Evolutionary conservation across 2,113 vertebrate species (phyloP), one percentile per base, ranked within the genome.

Genomic region (Tragelaphus scriptus): DNA sequence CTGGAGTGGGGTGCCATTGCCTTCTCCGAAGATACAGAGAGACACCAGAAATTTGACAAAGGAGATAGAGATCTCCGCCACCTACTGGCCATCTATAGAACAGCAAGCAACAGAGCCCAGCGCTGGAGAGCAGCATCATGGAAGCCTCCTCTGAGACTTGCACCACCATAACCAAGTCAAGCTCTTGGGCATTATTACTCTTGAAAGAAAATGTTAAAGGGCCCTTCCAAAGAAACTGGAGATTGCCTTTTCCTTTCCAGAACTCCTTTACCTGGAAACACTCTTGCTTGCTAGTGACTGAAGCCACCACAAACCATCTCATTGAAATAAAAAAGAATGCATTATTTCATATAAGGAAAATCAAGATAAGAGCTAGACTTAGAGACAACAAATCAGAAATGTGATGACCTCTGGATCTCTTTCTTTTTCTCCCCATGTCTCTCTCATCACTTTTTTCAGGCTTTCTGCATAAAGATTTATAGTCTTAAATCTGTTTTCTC

Each of bases 291-390:
- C 84, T 86, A 30, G 21, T 63, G n/a, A 85, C 63, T 91, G 85
- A 90, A 56, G 30, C 11, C 44, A 79, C 30, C 4, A 68, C 47
- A 30, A 88, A 84, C 55, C 58, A 63, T 58, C 1, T 8, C 36
- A 30, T 21, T 44, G 71, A 30, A 85, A 63, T 95, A 15, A 96
- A 55, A 96, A 82, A 30, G 2, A 56, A 32, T 28, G 13, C 3
- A 80, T 40, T 90, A 92, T 56, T 92, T 79, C 36, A 49, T 55
- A 6, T 80, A 51, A 84, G 25, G 65, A 56, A 91, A 94, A 75
- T 51, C 21, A 84, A 92, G 16, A 90, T 58, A 77, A 49, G 19
- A 77, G 40, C 3, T 58, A 14, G 40, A 58, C 40, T 63, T 30
- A 11, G 16, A 92, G 79, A 53, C 28, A 47, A 82, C 2, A 6